Evolutionary conservation across 2,113 vertebrate genomes (phyloP).

Genomic region (Lampris megalopsis): DNA sequence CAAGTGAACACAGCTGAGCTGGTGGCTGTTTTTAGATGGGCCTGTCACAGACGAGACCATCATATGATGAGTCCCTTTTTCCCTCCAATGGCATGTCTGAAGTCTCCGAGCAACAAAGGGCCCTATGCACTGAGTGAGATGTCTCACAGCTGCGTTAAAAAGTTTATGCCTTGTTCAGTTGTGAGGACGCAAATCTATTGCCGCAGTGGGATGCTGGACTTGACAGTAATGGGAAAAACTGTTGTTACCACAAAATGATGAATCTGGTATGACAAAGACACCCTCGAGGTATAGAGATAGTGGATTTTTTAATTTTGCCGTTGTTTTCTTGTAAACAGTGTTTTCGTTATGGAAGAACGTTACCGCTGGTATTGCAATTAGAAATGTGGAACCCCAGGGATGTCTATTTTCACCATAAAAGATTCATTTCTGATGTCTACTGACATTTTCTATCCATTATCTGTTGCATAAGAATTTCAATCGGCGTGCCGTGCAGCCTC

Average conservation of each 20-base stretch:
- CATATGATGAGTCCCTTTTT: constrained; percentile 58
- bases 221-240: constrained; percentile 72
- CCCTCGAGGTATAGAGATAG: constrained; percentile 48
- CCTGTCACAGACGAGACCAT: constrained; percentile 55
- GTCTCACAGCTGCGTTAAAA: constrained; percentile 78
- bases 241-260: constrained; percentile 61
- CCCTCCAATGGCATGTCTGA: constrained; percentile 60
- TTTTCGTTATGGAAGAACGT: constrained; percentile 20
- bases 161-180: constrained; percentile 74
- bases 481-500: constrained; percentile 69
- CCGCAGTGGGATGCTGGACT: constrained; percentile 57
- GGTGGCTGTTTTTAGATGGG: constrained; percentile 61
- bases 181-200: constrained; percentile 71
- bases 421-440: constrained; percentile 45
- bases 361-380: constrained; percentile 49
- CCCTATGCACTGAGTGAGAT: constrained; percentile 73
- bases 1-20: constrained; percentile 60
- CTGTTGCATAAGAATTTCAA: constrained; percentile 72
- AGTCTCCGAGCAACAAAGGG: constrained; percentile 68
- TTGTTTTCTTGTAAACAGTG: constrained; percentile 27
- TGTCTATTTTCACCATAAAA: constrained; percentile 50
- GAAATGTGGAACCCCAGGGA: constrained; percentile 41
- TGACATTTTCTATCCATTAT: constrained; percentile 77
- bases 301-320: constrained; percentile 44
- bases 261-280: constrained; percentile 55